Evolutionary conservation across 2,888 invertebrate species (phyloP).

Genomic region (Ectemnius lituratus): DNA sequence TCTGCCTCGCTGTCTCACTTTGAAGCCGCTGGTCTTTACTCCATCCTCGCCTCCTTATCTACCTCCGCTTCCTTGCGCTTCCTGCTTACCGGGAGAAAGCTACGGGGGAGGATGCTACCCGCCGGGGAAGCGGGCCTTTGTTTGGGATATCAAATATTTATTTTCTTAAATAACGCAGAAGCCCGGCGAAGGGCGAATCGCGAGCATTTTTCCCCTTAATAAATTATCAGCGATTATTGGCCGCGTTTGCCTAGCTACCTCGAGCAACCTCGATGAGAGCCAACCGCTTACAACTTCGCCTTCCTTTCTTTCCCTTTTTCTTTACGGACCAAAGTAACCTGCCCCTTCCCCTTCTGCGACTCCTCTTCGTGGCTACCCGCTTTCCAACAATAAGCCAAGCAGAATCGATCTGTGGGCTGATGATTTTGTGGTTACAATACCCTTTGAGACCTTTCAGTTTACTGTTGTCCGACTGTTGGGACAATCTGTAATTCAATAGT

Average conservation of each 20-base stretch:
- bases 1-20: constrained; percentile 29
- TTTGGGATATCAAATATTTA: constrained; percentile 71
- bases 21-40: constrained; percentile 46
- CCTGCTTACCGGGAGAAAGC: constrained; percentile 25
- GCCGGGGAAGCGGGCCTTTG: constrained; percentile 58
- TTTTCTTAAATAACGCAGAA: constrained; percentile 66
- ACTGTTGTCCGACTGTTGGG: too few species aligned
- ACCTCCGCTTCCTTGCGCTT: constrained; percentile 33
- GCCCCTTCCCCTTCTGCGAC: too few species aligned
- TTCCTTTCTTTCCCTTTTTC: not conserved
- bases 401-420: too few species aligned
- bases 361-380: too few species aligned
- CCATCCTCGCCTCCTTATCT: constrained; percentile 42
- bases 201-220: constrained; percentile 62
- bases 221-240: constrained; percentile 70
- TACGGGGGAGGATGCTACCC: constrained; percentile 21
- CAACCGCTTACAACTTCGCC: not conserved
- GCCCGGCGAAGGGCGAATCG: constrained; percentile 45
- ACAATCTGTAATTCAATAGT: too few species aligned
- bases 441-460: too few species aligned
- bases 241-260: constrained; percentile 55
- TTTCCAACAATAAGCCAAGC: too few species aligned
- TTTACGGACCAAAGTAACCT: not conserved
- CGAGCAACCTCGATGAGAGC: constrained; percentile 20
- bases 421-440: too few species aligned